Evolutionary conservation across 1,140 invertebrate species (phyloP).

Genomic region (Meteorus sp.): DNA sequence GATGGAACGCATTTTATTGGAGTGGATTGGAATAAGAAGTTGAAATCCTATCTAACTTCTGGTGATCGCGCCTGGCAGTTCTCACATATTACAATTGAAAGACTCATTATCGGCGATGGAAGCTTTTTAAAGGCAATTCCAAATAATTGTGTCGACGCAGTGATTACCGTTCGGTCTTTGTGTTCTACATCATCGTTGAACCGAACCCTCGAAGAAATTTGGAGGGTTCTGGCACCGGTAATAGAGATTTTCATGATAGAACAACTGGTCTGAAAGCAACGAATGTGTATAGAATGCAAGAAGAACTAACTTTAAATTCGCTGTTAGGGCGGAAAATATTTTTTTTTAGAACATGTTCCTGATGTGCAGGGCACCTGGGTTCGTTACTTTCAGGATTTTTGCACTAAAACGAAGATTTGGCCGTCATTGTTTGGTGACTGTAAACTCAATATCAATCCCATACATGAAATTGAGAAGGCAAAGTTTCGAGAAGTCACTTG

Average conservation of each 20-base stretch:
- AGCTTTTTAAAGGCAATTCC: conserved; percentile 41
- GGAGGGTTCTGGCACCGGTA: conserved; percentile 47
- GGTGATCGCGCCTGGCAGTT: conserved; percentile 44
- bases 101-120: conserved; percentile 46
- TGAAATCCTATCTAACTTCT: conserved; percentile 43
- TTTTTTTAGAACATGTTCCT: conserved; percentile 50
- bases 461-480: conserved; percentile 37
- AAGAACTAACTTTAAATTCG: too few species aligned
- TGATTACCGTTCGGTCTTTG: conserved; percentile 48
- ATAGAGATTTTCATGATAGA: conserved; percentile 11
- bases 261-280: neutral
- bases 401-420: conserved; percentile 47
- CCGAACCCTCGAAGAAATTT: conserved; percentile 44
- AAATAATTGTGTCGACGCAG: conserved; percentile 40
- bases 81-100: conserved; percentile 45
- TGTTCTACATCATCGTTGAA: conserved; percentile 43
- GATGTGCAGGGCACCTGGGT: conserved; percentile 38
- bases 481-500: conserved; percentile 41
- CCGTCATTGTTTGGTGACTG: conserved; percentile 48
- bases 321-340: conserved; percentile 45
- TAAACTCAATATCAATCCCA: conserved; percentile 39
- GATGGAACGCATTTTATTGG: conserved; percentile 43
- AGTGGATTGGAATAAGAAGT: conserved; percentile 48
- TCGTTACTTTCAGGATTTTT: conserved; percentile 39
- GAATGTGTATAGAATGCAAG: neutral